phyloP scores from a whole-genome alignment of 1,140 invertebrate genomes.

The Heliconius himera region DNA sequence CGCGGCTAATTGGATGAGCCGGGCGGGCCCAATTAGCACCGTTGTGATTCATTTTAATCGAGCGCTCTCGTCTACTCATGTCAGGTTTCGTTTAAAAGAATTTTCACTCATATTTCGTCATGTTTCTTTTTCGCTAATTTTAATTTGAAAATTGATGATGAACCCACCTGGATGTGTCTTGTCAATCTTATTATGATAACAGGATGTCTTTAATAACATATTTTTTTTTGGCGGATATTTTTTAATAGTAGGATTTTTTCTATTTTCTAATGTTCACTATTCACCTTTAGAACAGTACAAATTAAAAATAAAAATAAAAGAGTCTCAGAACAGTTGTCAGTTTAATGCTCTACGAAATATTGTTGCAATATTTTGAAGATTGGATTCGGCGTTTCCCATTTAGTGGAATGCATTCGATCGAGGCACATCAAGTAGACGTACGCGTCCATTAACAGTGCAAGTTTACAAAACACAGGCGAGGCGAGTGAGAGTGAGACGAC shows the following conservation, averaged over 20 bases:
- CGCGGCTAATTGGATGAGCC: constrained; percentile 78
- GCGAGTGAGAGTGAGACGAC: constrained; percentile 64
- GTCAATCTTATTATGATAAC: neutral
- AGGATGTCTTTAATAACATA: neutral
- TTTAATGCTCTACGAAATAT: neutral
- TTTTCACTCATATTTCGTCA: constrained; percentile 19
- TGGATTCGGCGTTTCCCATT: constrained; percentile 63
- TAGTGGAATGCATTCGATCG: constrained; percentile 68
- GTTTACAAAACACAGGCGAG: constrained; percentile 63
- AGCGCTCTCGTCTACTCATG: constrained; percentile 54
- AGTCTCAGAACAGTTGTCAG: neutral
- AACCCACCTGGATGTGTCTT: neutral
- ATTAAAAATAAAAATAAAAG: neutral
- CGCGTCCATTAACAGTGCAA: constrained; percentile 65
- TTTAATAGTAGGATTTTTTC: too few relatives aligned
- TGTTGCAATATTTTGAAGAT: constrained; percentile 45
- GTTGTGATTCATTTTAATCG: constrained; percentile 79
- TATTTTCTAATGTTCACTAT: neutral
- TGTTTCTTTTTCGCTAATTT: neutral
- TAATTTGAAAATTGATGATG: neutral
- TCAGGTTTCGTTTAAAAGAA: constrained; percentile 33
- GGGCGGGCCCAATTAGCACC: constrained; percentile 72
- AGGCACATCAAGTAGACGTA: constrained; percentile 64
- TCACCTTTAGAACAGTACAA: neutral
- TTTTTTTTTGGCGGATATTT: too few relatives aligned